Conservation (phyloP, 2,888 invertebrate genomes). For the Eupsilia transversa region DNA sequence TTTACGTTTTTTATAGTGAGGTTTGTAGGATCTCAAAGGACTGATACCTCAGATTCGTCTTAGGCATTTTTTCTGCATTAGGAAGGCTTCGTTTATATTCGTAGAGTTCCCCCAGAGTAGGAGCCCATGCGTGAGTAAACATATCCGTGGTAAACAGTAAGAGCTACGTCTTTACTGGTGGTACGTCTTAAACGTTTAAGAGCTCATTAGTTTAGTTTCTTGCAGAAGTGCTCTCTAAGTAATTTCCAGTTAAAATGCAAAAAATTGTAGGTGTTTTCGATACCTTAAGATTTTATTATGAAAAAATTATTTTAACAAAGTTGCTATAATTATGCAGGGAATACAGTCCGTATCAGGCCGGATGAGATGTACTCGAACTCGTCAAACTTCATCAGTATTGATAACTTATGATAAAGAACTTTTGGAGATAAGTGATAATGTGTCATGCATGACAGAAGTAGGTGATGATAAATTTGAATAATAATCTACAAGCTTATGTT, state of each 20-base stretch:
- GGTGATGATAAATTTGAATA: not conserved
- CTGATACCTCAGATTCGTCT: not conserved
- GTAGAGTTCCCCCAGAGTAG: not conserved
- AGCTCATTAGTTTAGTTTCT: not conserved
- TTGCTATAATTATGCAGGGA: no score
- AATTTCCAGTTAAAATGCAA: no score
- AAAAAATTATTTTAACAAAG: no score
- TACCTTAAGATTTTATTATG: no score
- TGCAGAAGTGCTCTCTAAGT: no score
- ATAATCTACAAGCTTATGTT: not conserved
- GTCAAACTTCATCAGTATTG: not conserved
- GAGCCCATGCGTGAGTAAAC: not conserved
- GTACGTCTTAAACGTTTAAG: slow-evolving; percentile 2
- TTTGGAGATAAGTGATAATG: slow-evolving; percentile 5
- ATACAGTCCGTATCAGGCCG: no score
- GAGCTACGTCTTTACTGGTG: not conserved
- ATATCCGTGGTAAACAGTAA: not conserved
- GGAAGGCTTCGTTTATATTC: not conserved
- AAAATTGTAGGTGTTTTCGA: no score
- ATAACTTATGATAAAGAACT: slow-evolving; percentile 8
- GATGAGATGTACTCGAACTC: no score
- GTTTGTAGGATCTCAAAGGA: not conserved
- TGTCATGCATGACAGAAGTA: not conserved
- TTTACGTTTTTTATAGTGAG: no score
- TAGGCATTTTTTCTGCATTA: not conserved